A percentile compares a stretch with the other conserved stretches of the same genome.
Conservation (phyloP, 2,888 invertebrate genomes). For the Dendrolimus houi region DNA sequence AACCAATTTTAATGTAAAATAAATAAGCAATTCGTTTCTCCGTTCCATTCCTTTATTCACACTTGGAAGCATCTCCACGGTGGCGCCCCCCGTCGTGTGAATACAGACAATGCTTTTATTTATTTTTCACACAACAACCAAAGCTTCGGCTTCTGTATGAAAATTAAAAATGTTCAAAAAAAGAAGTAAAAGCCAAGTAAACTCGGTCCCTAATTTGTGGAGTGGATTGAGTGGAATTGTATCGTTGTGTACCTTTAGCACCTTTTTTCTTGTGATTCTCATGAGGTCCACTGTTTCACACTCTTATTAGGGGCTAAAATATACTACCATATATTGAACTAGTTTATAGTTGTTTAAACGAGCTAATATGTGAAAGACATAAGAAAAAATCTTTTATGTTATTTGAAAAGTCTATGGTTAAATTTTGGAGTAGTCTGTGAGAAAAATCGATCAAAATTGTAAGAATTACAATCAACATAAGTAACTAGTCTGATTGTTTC, state of each 20-base stretch:
- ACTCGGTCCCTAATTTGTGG: background rate
- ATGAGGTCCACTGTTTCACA: conserved; percentile 3
- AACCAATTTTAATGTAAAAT: conserved; percentile 21
- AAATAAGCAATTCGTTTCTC: conserved; percentile 28
- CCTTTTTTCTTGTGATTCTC: conserved; percentile 2
- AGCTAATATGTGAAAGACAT: background rate
- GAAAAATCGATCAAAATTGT: too few species aligned
- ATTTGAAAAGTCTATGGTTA: too few species aligned
- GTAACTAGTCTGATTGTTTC: too few species aligned
- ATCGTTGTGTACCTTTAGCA: background rate
- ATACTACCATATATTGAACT: background rate
- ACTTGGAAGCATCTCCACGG: conserved; percentile 10
- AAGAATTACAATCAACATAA: too few species aligned
- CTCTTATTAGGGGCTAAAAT: conserved; percentile 1
- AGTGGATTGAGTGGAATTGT: background rate
- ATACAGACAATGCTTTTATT: background rate
- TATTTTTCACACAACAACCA: conserved; percentile 3
- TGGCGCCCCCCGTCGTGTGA: conserved; percentile 3
- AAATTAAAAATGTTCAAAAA: background rate
- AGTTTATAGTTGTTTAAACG: background rate
- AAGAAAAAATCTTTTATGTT: background rate
- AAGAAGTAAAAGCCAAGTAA: background rate
- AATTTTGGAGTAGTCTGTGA: too few species aligned
- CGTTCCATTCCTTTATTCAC: conserved; percentile 21
- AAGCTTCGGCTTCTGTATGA: background rate